Conservation (phyloP, 37 sponge, comb jelly and placozoan species). For the Chondrosia reniformis region DNA sequence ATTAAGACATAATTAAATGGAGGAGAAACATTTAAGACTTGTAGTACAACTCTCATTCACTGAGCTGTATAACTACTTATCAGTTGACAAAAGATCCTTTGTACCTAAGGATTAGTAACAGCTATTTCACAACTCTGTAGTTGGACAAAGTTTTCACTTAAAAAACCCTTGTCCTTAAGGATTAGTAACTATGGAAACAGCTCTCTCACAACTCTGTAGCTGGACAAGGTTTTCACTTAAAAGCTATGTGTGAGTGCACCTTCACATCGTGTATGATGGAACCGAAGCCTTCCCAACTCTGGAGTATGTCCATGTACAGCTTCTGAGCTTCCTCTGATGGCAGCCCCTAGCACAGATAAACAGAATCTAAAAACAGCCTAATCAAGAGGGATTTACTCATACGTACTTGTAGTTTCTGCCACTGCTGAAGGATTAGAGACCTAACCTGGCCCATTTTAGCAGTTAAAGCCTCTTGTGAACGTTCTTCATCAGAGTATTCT, state of each 20-base stretch:
- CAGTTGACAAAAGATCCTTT: no score
- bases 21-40: no score
- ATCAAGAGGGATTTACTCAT: not conserved
- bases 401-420: conserved; percentile 79
- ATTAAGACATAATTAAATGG: no score
- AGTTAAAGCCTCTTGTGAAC: conserved; percentile 32
- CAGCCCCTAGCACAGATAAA: conserved; percentile 51
- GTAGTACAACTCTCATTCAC: no score
- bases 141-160: no score
- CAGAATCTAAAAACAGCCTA: not conserved
- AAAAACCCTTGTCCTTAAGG: no score
- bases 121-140: no score
- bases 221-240: no score
- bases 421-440: conserved; percentile 54
- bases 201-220: no score
- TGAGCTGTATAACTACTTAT: no score
- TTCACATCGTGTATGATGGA: conserved; percentile 76
- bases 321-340: conserved; percentile 54
- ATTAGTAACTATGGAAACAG: no score
- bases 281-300: conserved; percentile 65
- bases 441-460: conserved; percentile 60
- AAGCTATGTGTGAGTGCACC: not conserved
- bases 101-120: no score
- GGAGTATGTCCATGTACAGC: conserved; percentile 80
- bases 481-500: conserved; percentile 52